Base-by-base conservation (phyloP, 53 echinoderm and acorn worm species). In the Paracentrotus lividus region DNA sequence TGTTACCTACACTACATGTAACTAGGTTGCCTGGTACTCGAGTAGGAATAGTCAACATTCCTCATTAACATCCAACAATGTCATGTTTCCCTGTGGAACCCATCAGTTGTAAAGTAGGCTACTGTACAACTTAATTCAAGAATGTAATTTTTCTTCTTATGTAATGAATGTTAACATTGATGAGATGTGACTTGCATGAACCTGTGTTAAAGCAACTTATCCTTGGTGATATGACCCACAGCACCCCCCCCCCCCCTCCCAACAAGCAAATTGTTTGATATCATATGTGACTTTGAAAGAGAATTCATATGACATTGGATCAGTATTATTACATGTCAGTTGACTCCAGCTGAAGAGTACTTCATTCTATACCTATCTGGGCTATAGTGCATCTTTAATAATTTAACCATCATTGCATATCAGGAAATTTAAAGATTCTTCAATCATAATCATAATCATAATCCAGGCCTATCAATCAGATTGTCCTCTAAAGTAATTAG, bases 241-340 rank as follows among this genome's bases (percentile, higher is more conserved):
- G 33, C 67, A 67, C 67, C 8, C 67, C 33, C 4, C 15, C 67
- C 67, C 18, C 34, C 34, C 14, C 1, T 36, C 69, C 69, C 34
- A 13, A 13, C 69, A 31, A 38, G 36, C 40, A 18, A 64, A 5
- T 29, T 64, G 31, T 40, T 76, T 20, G 52, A 72, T 72, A 8
- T 44, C 7, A 23, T 76, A 81, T 81, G 81, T 81, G 81, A 81
- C 81, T 81, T 20, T 45, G 81, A 81, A n/a, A 81, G 24, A 24
- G 81, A 81, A 47, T 13, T 18, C 10, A 47, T 12, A 26, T 81
- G 24, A 44, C 81, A 81, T 45, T 45, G 81, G 81, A 81, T 26
- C 26, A 49, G 47, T 81, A 47, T 78, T 81, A 81, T 81, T 81
- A 47, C 9, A 81, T 31, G 47, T 81, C 45, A 24, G 40, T 16